Conservation (phyloP, 2,888 invertebrate species). For the Ryuthela nishihirai region DNA sequence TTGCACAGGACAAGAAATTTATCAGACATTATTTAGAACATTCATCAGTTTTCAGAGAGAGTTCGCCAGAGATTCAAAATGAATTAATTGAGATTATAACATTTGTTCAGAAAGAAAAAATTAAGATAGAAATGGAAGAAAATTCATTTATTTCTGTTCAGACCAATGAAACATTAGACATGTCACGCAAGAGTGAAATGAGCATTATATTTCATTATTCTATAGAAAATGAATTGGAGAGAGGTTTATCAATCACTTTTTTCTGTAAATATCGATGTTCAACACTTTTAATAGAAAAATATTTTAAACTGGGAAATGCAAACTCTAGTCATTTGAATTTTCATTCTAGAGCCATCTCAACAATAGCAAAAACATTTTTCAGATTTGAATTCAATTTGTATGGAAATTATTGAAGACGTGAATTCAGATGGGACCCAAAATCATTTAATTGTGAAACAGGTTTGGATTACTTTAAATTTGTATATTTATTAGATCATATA, state of each 20-base stretch:
- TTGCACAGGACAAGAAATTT: background rate
- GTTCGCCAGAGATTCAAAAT: background rate
- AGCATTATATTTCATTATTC: background rate
- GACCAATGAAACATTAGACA: background rate
- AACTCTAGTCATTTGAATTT: background rate
- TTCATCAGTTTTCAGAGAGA: background rate
- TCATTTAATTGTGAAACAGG: no score
- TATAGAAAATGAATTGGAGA: background rate
- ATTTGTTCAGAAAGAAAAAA: background rate
- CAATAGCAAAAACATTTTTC: background rate
- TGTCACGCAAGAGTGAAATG: background rate
- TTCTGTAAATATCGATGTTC: background rate
- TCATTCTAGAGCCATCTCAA: background rate
- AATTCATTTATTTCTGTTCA: background rate
- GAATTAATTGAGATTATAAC: background rate
- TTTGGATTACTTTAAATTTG: no score
- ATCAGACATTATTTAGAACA: no score
- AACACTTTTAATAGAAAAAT: background rate
- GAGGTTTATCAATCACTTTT: background rate
- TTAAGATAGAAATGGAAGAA: background rate
- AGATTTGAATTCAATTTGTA: no score
- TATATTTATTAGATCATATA: no score
- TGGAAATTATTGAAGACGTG: no score
- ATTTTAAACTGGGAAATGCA: background rate
- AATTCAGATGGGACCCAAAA: no score